Evolutionary conservation across 1,140 invertebrate genomes (phyloP).

Genomic region (Penaeus chinensis): DNA sequence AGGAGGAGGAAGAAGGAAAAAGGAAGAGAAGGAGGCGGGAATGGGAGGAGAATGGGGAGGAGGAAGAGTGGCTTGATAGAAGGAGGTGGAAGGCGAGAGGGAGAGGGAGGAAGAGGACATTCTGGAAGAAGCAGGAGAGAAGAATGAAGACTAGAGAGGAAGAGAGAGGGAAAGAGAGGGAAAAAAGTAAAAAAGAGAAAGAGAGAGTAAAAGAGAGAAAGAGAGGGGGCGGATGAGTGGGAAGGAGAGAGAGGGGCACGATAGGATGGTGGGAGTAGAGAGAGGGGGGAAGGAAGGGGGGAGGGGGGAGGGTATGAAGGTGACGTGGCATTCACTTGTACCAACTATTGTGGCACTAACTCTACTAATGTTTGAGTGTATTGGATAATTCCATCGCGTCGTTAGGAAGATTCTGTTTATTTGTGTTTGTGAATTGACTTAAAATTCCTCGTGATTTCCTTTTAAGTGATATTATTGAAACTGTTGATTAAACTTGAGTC

Average conservation of each 20-base stretch:
- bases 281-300: neutral
- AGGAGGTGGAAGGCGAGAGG: neutral
- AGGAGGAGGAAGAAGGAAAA: neutral
- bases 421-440: no score
- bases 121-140: neutral
- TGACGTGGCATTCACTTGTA: no score
- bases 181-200: neutral
- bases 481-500: no score
- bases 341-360: no score
- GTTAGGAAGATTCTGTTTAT: no score
- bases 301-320: neutral
- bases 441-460: no score
- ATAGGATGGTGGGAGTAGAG: neutral
- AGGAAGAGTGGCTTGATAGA: neutral
- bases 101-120: no score
- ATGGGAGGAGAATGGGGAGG: neutral
- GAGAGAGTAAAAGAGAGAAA: neutral
- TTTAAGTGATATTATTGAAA: no score
- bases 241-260: neutral
- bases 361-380: no score
- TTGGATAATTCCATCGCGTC: no score
- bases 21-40: neutral
- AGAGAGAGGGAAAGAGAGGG: neutral
- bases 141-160: neutral
- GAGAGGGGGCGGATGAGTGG: neutral